Evolutionary conservation across 2,888 invertebrate species (phyloP).

Genomic region (Trichopoda pennipes): DNA sequence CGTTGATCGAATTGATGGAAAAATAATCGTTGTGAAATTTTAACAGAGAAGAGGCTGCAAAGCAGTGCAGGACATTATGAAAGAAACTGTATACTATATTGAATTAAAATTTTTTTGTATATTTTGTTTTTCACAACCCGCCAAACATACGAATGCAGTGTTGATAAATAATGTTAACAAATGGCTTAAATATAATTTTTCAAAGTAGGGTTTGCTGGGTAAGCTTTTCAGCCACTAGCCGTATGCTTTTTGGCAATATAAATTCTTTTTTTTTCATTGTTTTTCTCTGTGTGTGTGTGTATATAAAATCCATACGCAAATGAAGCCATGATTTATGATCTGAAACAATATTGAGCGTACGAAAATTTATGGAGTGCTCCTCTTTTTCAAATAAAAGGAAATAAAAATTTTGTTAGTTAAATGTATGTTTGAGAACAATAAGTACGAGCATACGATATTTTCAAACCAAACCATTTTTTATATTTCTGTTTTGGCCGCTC

Average conservation of each 20-base stretch:
- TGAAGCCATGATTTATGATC: conserved; percentile 81
- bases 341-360: conserved; percentile 81
- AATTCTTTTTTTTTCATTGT: conserved; percentile 50
- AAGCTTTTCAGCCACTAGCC: not conserved
- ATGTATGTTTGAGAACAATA: conserved; percentile 57
- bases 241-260: conserved; percentile 46
- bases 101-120: too few species aligned
- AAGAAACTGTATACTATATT: too few species aligned
- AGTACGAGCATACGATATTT: conserved; percentile 47
- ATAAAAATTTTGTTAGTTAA: conserved; percentile 80
- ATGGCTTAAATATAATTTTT: too few species aligned
- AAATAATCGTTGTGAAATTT: too few species aligned
- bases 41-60: too few species aligned
- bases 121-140: too few species aligned
- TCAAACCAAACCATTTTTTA: conserved; percentile 46
- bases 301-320: conserved; percentile 74
- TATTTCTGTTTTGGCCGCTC: not conserved
- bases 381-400: conserved; percentile 78
- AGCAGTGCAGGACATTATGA: too few species aligned
- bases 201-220: not conserved
- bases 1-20: too few species aligned
- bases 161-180: too few species aligned
- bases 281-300: conserved; percentile 42
- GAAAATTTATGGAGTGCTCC: conserved; percentile 81
- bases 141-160: too few species aligned